Conservation (phyloP, 2,797 vertebrate species). For the Eptatretus atami region DNA sequence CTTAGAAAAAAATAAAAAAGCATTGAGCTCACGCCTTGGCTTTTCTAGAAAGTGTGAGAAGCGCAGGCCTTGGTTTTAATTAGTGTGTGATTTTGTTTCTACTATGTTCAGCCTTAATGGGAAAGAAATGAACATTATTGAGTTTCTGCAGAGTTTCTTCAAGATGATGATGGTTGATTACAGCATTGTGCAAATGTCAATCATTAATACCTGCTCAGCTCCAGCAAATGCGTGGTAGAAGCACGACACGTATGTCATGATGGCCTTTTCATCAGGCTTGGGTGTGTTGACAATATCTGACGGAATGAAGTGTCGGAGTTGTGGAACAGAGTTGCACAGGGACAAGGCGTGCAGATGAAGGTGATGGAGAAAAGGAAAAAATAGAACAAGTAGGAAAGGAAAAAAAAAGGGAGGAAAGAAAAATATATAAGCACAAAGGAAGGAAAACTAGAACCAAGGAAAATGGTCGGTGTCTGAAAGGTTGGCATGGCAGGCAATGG, state of each 20-base stretch:
- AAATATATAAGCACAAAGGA: constrained; percentile 13
- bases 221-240: constrained; percentile 98
- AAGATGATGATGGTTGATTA: too few relatives aligned
- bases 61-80: too few relatives aligned
- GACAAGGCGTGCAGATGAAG: neutral
- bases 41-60: too few relatives aligned
- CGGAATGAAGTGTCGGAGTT: too few relatives aligned
- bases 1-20: too few relatives aligned
- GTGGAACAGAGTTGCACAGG: too few relatives aligned
- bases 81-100: too few relatives aligned
- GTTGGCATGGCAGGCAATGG: neutral
- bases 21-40: too few relatives aligned
- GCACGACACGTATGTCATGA: constrained; percentile 97
- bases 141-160: too few relatives aligned
- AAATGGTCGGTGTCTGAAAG: constrained; percentile 6
- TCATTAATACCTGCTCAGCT: constrained; percentile 56
- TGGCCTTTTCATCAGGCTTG: constrained; percentile 87
- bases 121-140: too few relatives aligned
- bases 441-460: constrained; percentile 12
- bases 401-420: constrained; percentile 9
- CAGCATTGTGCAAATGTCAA: too few relatives aligned
- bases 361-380: constrained; percentile 1
- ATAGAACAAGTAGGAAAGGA: neutral
- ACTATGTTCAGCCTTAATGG: too few relatives aligned
- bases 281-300: constrained; percentile 91